Evolutionary conservation across 92 coral and sea anemone species (phyloP), one percentile per base, ranked within the genome.

Genomic region (Scolanthus callimorphus): DNA sequence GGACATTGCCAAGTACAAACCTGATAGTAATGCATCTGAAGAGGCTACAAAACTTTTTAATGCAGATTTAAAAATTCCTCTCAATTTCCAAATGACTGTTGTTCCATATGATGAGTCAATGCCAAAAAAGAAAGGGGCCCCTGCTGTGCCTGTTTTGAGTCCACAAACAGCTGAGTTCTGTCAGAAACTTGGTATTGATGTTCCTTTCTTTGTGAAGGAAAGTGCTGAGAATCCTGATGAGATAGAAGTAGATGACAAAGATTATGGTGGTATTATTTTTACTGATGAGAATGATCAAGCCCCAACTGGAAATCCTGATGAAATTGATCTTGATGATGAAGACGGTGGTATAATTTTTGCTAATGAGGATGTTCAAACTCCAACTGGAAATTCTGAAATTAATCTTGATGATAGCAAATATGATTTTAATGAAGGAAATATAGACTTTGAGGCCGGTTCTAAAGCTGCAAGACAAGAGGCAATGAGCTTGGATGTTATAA

Each of bases 121-220:
- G n/a, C 90, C 90, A 27, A 83, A 74, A 49, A 76, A 57, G 30
- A 80, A 44, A 27, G 46, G 49, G 57, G 60, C 55, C 4, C 63
- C 48, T 20, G 61, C 79, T 29, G 29, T 39, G 15, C 71, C 66
- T 11, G 62, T 27, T 8, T 46, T 29, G 20, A 92, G 84, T 65
- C 98, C 96, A 26, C 98, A 92, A 57, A 92, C 98, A 31, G 70
- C 71, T 15, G 41, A 29, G 11, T 92, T 88, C 51, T 92, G 98
- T 57, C 20, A 62, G 24, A 57, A 25, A 58, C 89, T 92, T 55
- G 95, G 80, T 63, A 84, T 92, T 69, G 65, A 69, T 80, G 88
- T 44, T 84, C 84, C 13, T 84, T 85, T 39, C 49, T 62, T 39
- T 39, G 77, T 43, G 81, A 47, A 22, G 57, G 53, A 56, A 46